These are phyloP conservation scores for crab-eating macaque (Macaca fascicularis) DNA, from an alignment of 2,113 vertebrate species.

Conservation along the genomic window T2T-MFA8v1.1 NC_088375.1:140150001-140150500, in stretches of 20 bases:
- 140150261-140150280: neutral
- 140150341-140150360: neutral
- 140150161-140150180: neutral
- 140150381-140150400: neutral
- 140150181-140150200: neutral
- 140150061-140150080: neutral
- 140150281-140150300: neutral
- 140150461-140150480: neutral
- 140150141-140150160: neutral
- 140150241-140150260: constrained; percentile 31
- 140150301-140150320: neutral
- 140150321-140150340: neutral
- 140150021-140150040: neutral
- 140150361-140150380: neutral
- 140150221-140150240: neutral
- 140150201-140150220: neutral
- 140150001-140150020: neutral
- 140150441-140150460: neutral
- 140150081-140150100: neutral
- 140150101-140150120: neutral
- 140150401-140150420: constrained; percentile 37
- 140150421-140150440: neutral
- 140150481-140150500: neutral
- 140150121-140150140: neutral
- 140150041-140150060: neutral